Evolutionary conservation across 2,113 vertebrate species (phyloP).

Genomic region (Hippocampus barbouri): DNA sequence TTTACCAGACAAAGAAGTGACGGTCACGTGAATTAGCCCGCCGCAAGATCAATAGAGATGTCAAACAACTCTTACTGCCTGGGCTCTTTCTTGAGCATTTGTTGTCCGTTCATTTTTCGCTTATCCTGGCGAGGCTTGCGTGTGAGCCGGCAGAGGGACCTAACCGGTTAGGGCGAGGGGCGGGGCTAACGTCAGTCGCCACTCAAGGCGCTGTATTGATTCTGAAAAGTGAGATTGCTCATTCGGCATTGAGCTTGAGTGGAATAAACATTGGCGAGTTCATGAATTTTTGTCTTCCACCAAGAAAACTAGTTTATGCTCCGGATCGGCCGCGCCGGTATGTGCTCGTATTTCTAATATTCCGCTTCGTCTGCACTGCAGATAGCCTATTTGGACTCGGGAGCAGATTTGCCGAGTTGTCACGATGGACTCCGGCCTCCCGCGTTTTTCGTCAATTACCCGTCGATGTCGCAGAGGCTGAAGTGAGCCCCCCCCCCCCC

Average conservation of each 20-base stretch:
- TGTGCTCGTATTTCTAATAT: constrained; percentile 23
- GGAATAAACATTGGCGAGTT: not conserved
- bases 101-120: not conserved
- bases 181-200: not conserved
- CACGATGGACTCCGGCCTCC: constrained; percentile 14
- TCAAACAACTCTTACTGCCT: not conserved
- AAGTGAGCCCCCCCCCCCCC: constrained; percentile 27
- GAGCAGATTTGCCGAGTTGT: constrained; percentile 25
- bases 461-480: constrained; percentile 34
- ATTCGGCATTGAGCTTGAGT: not conserved
- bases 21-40: no score
- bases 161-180: not conserved
- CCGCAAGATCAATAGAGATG: not conserved
- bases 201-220: not conserved
- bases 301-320: constrained; percentile 9
- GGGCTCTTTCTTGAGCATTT: not conserved
- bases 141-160: not conserved
- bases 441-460: constrained; percentile 48
- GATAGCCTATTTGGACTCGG: constrained; percentile 29
- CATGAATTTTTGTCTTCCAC: not conserved
- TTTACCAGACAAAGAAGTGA: not conserved
- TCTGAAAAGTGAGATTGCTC: not conserved
- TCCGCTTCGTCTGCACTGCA: constrained; percentile 4
- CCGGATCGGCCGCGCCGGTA: constrained; percentile 26
- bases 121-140: not conserved